These are phyloP conservation scores for Microctenopoma stevenorrisi DNA, from an alignment of 2,797 vertebrate genomes.

Conservation along the genomic window DNA sequence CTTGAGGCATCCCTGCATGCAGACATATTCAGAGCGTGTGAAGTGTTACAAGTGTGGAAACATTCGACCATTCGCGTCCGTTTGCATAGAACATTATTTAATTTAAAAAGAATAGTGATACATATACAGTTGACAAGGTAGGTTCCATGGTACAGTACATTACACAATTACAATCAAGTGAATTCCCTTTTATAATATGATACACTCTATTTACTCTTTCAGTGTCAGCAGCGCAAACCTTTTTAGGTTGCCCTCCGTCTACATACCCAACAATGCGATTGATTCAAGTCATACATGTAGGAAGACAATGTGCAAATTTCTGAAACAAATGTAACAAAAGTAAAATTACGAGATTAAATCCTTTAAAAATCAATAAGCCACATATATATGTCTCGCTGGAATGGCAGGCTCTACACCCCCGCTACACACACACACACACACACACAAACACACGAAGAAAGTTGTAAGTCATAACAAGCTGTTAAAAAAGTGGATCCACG, in stretches of 20 bases:
- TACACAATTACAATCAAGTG: slow-evolving; percentile 69
- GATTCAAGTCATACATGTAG: slow-evolving; percentile 55
- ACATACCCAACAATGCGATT: slow-evolving; percentile 44
- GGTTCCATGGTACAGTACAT: slow-evolving; percentile 75
- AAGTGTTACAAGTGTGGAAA: neutral
- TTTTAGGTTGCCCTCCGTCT: slow-evolving; percentile 32
- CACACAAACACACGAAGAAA: slow-evolving; percentile 6
- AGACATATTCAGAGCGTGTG: neutral
- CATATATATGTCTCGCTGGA: slow-evolving; percentile 38
- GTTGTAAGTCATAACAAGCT: slow-evolving; percentile 30
- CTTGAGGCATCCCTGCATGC: neutral
- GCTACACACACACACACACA: no score
- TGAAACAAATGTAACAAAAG: slow-evolving; percentile 49
- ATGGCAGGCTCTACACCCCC: slow-evolving; percentile 42
- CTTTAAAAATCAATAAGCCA: slow-evolving; percentile 30
- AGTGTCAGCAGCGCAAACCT: slow-evolving; percentile 44
- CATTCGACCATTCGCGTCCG: slow-evolving; percentile 4
- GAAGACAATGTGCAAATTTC: slow-evolving; percentile 67
- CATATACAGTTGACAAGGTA: slow-evolving; percentile 75
- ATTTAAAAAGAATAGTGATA: slow-evolving; percentile 78
- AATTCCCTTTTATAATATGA: slow-evolving; percentile 80
- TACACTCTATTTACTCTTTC: slow-evolving; percentile 54
- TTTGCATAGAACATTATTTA: slow-evolving; percentile 81
- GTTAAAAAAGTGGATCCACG: slow-evolving; percentile 7
- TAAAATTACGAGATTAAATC: slow-evolving; percentile 35